Evolutionary conservation across 2,797 vertebrate genomes (phyloP).

Genomic region (Eulemur mongoz): DNA sequence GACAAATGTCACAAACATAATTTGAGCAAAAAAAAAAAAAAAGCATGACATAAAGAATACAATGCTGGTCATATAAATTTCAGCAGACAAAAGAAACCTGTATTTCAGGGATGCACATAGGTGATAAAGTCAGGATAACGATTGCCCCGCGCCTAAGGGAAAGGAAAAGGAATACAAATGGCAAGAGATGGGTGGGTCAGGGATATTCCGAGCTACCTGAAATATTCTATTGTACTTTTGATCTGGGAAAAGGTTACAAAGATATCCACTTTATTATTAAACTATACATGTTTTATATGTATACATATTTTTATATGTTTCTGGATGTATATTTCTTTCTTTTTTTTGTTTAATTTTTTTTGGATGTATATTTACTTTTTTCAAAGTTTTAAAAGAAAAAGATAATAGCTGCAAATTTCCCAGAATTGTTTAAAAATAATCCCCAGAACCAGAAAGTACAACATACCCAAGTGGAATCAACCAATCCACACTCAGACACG

Average conservation of each 20-base stretch:
- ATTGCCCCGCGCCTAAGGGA: background rate
- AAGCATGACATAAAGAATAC: background rate
- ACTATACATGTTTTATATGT: background rate
- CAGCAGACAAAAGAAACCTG: background rate
- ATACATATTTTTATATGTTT: background rate
- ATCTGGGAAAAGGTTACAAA: background rate
- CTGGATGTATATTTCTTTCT: background rate
- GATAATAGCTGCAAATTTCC: background rate
- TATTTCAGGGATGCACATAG: background rate
- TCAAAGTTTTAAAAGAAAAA: slow-evolving; percentile 9
- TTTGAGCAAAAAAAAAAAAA: background rate
- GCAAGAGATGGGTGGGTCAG: background rate
- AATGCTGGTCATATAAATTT: background rate
- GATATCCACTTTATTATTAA: background rate
- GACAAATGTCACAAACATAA: background rate
- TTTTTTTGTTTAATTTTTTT: background rate
- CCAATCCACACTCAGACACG: background rate
- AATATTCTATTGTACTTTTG: slow-evolving; percentile 17
- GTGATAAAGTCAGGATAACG: background rate
- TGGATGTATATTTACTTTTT: background rate
- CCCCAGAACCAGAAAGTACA: background rate
- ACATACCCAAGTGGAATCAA: background rate
- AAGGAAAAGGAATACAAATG: background rate
- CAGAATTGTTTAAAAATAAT: background rate
- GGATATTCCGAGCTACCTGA: background rate